phyloP scores from a whole-genome alignment of 2,888 invertebrate genomes.

The Ichneumoninae sp. region DNA sequence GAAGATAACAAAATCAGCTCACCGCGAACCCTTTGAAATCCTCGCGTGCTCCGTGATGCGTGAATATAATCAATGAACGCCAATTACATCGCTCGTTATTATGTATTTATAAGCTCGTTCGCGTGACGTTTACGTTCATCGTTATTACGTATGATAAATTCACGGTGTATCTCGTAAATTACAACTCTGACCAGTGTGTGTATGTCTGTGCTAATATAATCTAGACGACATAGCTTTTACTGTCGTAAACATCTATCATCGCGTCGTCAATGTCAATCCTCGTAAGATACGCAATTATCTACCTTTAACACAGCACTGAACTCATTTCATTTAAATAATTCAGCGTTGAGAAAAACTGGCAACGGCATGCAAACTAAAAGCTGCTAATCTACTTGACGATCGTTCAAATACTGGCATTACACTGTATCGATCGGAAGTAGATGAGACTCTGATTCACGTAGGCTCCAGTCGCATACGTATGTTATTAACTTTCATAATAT shows the following conservation, averaged over 20 bases:
- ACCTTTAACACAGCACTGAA: not conserved
- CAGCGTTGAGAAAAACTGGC: slow-evolving; percentile 4
- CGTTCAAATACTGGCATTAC: slow-evolving; percentile 41
- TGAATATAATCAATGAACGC: slow-evolving; percentile 40
- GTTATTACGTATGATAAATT: slow-evolving; percentile 40
- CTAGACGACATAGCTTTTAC: slow-evolving; percentile 12
- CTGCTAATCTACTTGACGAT: slow-evolving; percentile 28
- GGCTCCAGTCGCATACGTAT: not conserved
- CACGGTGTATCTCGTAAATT: slow-evolving; percentile 44
- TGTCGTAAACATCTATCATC: not conserved
- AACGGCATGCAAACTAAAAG: slow-evolving; percentile 23
- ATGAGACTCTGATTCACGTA: not conserved
- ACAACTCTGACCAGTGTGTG: slow-evolving; percentile 23
- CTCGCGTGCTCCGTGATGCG: slow-evolving; percentile 28
- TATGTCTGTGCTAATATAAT: slow-evolving; percentile 6
- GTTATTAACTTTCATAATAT: not conserved
- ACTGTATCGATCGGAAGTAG: slow-evolving; percentile 27
- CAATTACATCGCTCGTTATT: slow-evolving; percentile 47
- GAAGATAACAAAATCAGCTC: not conserved
- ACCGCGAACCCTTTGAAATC: not conserved
- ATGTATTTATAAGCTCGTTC: slow-evolving; percentile 43
- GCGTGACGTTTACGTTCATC: not conserved
- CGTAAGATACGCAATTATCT: not conserved
- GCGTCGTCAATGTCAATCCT: slow-evolving; percentile 6
- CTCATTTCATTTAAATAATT: slow-evolving; percentile 26